These are phyloP conservation scores for Anthonomus grandis DNA, from an alignment of 1,140 invertebrate genomes.

Conservation along the genomic window DNA sequence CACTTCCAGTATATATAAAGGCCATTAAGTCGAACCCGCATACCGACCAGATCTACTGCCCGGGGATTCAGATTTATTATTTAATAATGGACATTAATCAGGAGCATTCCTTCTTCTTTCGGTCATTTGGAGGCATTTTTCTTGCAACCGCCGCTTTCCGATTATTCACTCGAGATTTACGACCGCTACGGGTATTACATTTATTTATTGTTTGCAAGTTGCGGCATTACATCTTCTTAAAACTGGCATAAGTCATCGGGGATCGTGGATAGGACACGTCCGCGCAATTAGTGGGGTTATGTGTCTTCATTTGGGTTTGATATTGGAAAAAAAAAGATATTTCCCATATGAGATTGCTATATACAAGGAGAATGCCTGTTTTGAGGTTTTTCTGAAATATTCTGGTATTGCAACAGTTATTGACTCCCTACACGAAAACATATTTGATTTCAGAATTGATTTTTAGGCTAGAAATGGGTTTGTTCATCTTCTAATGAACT, in stretches of 20 bases:
- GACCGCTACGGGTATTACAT: background rate
- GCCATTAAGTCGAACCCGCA: no score
- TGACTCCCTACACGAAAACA: no score
- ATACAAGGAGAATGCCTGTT: no score
- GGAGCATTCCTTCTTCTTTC: slow-evolving; percentile 17
- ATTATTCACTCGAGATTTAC: slow-evolving; percentile 13
- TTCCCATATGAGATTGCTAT: no score
- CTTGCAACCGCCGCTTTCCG: slow-evolving; percentile 9
- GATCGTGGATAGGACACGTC: background rate
- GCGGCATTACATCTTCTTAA: slow-evolving; percentile 3
- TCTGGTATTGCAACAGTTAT: no score
- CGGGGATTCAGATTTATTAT: slow-evolving; percentile 23
- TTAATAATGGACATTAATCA: slow-evolving; percentile 25
- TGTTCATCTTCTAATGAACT: no score
- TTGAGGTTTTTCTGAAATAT: no score
- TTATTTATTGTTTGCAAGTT: slow-evolving; percentile 4
- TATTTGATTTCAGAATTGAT: no score
- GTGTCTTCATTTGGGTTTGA: background rate
- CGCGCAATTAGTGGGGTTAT: background rate
- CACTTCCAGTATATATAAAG: no score
- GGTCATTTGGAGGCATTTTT: slow-evolving; percentile 21
- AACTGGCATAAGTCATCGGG: background rate
- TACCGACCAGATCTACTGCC: no score
- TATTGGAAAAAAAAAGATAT: no score
- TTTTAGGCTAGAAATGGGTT: no score